Base-by-base conservation (phyloP, 1,140 invertebrate species). In the Trichomalopsis sarcophagae region DNA sequence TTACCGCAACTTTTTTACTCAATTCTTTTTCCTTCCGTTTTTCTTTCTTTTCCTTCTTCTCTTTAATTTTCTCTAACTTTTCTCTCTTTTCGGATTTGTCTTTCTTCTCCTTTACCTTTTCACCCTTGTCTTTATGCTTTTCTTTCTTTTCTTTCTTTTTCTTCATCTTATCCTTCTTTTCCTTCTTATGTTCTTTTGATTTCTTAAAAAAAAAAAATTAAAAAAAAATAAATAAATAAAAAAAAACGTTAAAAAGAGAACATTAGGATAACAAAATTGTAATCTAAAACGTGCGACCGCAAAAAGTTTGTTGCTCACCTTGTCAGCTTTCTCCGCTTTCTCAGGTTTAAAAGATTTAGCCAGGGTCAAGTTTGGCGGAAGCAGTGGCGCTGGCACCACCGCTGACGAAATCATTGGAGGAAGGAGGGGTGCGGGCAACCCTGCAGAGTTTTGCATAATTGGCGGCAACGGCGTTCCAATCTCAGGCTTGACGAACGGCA, bases 111-210 rank as follows among this genome's bases (percentile, higher is more conserved):
- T 95, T 95, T 87, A 96, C 96, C 80, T 95, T 95, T 87, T 94
- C 92, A 91, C 89, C 93, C 92, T 92, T 95, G 87, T 92, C 94
- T 91, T 96, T 96, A 47, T 96, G 94, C 88, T 96, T 95, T 85
- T 96, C 95, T 86, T 96, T 97, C 87, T 96, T 96, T 81, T 96
- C 96, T 88, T 97, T 97, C 89, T 97, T 97, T 90, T 96, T 96
- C 89, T 96, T 96, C 6, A 95, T 92, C 90, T 96, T 96, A 50
- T 96, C 94, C 88, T 96, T 95, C 87, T 95, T 96, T 83, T 96
- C 95, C 77, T 95, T 94, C 91, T 96, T 96, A 88, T 95, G 95
- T 79, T 96, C 94, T 88, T 96, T 96, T 55, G 95, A 93, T 87
- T 96, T 96, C 90, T 95, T 91, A 87, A 81, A 84, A 40, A 76